Evolutionary conservation across 2,797 vertebrate species (phyloP).

Genomic region (Sciurus carolinensis): DNA sequence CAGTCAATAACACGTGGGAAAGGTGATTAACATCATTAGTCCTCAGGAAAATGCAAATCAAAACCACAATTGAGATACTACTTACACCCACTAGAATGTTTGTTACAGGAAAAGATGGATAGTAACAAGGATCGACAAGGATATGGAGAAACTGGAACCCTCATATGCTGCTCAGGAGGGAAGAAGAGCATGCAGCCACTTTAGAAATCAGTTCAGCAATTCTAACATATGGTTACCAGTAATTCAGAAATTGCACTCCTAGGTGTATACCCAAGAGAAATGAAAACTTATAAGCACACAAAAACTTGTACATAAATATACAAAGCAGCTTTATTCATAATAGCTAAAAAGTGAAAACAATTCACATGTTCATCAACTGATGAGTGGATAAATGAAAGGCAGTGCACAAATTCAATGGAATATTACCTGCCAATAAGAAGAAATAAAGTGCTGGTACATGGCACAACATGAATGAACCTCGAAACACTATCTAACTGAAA

Average conservation of each 20-base stretch:
- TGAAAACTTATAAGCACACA: background rate
- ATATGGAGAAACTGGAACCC: background rate
- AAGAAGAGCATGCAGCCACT: background rate
- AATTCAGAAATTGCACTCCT: background rate
- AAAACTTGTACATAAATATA: background rate
- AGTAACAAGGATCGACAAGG: background rate
- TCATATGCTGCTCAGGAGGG: background rate
- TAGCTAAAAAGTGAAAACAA: constrained; percentile 24
- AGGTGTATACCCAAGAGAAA: background rate
- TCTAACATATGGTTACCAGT: background rate
- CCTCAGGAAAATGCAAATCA: constrained; percentile 20
- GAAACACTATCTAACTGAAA: background rate
- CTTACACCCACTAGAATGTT: background rate
- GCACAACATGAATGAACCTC: background rate
- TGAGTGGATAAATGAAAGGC: background rate
- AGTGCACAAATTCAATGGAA: background rate
- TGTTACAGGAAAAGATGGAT: background rate
- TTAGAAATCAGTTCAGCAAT: background rate
- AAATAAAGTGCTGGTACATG: background rate
- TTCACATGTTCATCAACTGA: background rate
- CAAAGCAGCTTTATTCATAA: background rate
- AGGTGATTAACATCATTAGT: constrained; percentile 3
- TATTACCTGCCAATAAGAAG: background rate
- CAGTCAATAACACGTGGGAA: background rate
- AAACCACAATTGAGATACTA: background rate